These are phyloP conservation scores for Dasyprocta punctata DNA, from an alignment of 2,113 vertebrate genomes.

Conservation along the genomic window DNA sequence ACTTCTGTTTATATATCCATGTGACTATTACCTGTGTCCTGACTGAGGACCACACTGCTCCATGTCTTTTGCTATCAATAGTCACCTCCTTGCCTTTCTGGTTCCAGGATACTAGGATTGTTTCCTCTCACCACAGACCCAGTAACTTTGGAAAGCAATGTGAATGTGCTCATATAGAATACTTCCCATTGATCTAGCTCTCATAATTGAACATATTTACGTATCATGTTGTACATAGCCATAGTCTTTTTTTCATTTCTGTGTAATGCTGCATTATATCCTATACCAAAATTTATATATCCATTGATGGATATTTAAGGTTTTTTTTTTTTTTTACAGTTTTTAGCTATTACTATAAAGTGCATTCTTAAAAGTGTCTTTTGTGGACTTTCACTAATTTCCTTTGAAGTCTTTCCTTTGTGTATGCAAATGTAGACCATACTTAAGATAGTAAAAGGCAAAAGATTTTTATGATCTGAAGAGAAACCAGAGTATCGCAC, in stretches of 20 bases:
- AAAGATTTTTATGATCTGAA: too few species aligned
- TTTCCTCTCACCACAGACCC: neutral
- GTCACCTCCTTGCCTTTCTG: too few species aligned
- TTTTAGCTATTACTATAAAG: neutral
- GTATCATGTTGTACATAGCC: neutral
- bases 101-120: neutral
- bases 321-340: neutral
- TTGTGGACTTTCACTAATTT: neutral
- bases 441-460: neutral
- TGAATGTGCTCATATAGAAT: neutral
- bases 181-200: neutral
- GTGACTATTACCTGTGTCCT: neutral
- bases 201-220: neutral
- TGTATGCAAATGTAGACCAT: rapidly evolving
- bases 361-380: neutral
- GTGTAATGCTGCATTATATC: neutral
- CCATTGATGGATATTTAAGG: neutral
- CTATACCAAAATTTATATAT: neutral
- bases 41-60: neutral
- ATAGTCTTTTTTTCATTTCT: neutral
- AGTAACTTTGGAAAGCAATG: neutral
- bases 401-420: neutral
- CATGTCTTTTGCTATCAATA: neutral
- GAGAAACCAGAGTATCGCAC: too few species aligned
- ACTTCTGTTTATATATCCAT: neutral